These are phyloP conservation scores for Cryptotis parvus DNA, from an alignment of 2,113 vertebrate species.

Conservation along the genomic window DNA sequence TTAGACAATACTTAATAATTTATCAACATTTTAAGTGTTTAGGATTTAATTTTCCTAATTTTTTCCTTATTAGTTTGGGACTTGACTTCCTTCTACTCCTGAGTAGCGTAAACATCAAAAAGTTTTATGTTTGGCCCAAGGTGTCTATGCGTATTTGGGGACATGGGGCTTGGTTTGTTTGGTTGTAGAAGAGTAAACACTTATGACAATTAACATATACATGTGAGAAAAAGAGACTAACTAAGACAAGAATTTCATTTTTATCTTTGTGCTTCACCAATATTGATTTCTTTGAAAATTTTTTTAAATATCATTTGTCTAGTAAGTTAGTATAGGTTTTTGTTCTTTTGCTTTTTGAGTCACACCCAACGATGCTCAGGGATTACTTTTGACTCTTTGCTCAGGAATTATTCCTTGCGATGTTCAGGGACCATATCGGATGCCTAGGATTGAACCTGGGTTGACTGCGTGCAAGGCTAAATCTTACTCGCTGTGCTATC, in stretches of 20 bases:
- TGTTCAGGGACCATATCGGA: too few species aligned
- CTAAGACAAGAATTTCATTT: not conserved
- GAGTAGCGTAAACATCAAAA: not conserved
- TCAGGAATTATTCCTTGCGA: too few species aligned
- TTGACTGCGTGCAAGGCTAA: too few species aligned
- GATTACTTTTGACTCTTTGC: too few species aligned
- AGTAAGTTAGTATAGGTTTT: not conserved
- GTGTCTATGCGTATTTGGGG: not conserved
- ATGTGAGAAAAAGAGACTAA: not conserved
- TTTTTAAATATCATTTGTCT: constrained; percentile 56
- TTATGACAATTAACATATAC: not conserved
- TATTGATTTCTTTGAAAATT: not conserved
- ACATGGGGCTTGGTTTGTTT: too few species aligned
- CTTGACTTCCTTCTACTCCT: not conserved
- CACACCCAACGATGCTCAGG: too few species aligned
- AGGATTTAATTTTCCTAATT: too few species aligned
- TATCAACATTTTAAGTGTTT: too few species aligned
- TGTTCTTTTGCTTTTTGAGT: too few species aligned
- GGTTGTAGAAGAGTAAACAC: not conserved
- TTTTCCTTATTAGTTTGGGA: not conserved
- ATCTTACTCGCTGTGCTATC: too few species aligned
- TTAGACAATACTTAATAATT: constrained; percentile 2
- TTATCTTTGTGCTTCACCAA: not conserved
- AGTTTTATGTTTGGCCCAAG: not conserved
- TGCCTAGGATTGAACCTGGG: too few species aligned